A percentile compares a stretch with the other conserved stretches of the same genome.
Conservation (phyloP, 2,888 invertebrate genomes). For the Cheilosia vulpina region DNA sequence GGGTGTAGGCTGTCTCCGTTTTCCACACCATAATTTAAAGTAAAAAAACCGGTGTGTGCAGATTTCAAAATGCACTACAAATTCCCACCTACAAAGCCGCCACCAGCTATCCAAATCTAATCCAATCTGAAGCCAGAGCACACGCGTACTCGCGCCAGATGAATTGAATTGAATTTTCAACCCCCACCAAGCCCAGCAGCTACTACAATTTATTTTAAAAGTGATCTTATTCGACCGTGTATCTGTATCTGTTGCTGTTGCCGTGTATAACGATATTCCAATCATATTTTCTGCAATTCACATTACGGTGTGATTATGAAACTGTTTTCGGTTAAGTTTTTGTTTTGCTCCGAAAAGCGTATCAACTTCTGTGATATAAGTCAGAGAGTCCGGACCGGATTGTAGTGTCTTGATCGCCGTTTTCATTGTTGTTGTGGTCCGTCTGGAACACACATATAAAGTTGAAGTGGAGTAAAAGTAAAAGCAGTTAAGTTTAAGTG, state of each 20-base stretch:
- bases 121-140: conserved; percentile 16
- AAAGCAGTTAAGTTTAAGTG: conserved; percentile 55
- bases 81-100: conserved; percentile 62
- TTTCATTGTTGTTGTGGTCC: conserved; percentile 29
- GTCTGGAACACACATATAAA: neutral
- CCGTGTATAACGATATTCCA: conserved; percentile 22
- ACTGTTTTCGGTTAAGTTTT: conserved; percentile 28
- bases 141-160: conserved; percentile 54
- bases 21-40: conserved; percentile 66
- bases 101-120: conserved; percentile 7
- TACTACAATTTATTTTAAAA: conserved; percentile 30
- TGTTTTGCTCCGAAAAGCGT: conserved; percentile 39
- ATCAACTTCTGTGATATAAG: conserved; percentile 71
- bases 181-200: conserved; percentile 2
- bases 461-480: conserved; percentile 50
- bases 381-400: conserved; percentile 26
- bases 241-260: conserved; percentile 20
- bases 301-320: conserved; percentile 61
- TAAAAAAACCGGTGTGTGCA: conserved; percentile 71
- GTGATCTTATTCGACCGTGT: conserved; percentile 53
- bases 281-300: conserved; percentile 55
- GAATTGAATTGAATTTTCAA: conserved; percentile 36
- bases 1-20: conserved; percentile 63
- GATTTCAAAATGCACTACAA: conserved; percentile 66
- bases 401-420: conserved; percentile 6